Conservation (phyloP, 2,888 invertebrate genomes). For the Oligia strigilis region DNA sequence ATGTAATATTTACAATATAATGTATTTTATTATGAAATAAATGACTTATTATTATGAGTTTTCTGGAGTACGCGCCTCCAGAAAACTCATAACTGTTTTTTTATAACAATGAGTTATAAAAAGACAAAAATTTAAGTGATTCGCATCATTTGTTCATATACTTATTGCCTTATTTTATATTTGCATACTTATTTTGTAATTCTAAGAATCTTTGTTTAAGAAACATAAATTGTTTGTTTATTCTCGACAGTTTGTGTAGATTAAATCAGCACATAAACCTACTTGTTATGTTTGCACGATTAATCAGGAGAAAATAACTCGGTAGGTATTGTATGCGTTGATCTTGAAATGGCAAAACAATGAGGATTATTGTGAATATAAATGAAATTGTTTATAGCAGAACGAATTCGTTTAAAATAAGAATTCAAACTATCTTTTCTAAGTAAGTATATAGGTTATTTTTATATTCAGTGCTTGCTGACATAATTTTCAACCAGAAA, state of each 20-base stretch:
- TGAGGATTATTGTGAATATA: not conserved
- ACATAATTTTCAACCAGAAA: not conserved
- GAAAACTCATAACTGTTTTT: too few species aligned
- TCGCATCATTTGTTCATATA: not conserved
- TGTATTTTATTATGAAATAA: too few species aligned
- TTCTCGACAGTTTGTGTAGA: conserved; percentile 39
- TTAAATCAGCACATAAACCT: conserved; percentile 39
- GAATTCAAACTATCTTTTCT: not conserved
- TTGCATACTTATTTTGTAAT: conserved; percentile 9
- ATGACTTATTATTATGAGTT: not conserved
- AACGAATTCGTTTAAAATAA: not conserved
- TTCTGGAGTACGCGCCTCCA: not conserved
- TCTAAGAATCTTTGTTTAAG: conserved; percentile 10
- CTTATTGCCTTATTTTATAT: conserved; percentile 8
- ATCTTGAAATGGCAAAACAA: conserved; percentile 20
- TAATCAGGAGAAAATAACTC: conserved; percentile 38
- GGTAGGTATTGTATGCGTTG: not conserved
- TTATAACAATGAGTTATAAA: not conserved
- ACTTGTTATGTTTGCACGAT: conserved; percentile 31
- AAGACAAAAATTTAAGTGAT: not conserved
- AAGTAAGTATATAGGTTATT: too few species aligned
- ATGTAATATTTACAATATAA: too few species aligned
- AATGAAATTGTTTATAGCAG: conserved; percentile 1
- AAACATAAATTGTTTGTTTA: conserved; percentile 48
- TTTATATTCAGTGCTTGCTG: not conserved